Percentiles rank a stretch among this genome's conserved stretches.
Evolutionary conservation across 2,113 vertebrate species (phyloP).

Genomic region (Cottus gobio): DNA sequence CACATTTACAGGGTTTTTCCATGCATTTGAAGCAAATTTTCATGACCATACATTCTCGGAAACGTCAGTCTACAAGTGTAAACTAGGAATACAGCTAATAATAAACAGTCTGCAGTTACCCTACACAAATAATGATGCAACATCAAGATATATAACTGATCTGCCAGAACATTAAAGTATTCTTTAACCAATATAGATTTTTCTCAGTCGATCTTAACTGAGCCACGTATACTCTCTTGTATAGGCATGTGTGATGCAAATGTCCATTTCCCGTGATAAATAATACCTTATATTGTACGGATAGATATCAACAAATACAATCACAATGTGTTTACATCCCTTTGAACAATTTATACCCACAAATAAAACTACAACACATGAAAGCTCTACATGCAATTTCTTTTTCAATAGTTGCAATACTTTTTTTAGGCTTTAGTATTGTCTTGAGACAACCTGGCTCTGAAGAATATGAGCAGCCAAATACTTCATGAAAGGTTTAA

Average conservation of each 20-base stretch:
- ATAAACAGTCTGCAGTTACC: background rate
- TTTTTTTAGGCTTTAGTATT: background rate
- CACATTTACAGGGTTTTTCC: background rate
- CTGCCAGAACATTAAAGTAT: background rate
- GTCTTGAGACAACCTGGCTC: background rate
- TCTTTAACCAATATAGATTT: background rate
- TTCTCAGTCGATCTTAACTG: background rate
- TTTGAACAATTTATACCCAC: background rate
- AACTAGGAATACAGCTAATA: too few species aligned
- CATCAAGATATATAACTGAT: background rate
- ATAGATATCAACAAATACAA: background rate
- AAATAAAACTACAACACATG: background rate
- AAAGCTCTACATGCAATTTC: background rate
- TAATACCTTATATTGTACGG: background rate
- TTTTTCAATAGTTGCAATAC: background rate
- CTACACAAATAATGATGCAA: background rate
- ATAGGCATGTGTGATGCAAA: background rate
- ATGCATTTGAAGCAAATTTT: background rate
- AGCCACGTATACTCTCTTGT: too few species aligned
- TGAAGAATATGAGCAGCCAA: slow-evolving; percentile 1
- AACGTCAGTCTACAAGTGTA: too few species aligned
- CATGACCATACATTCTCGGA: background rate
- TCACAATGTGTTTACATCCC: background rate
- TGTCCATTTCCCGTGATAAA: too few species aligned
- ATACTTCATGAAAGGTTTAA: background rate